A percentile compares a stretch with the other conserved stretches of the same genome.
Conservation (phyloP, 2,113 vertebrate genomes). For the Clupea harengus region DNA sequence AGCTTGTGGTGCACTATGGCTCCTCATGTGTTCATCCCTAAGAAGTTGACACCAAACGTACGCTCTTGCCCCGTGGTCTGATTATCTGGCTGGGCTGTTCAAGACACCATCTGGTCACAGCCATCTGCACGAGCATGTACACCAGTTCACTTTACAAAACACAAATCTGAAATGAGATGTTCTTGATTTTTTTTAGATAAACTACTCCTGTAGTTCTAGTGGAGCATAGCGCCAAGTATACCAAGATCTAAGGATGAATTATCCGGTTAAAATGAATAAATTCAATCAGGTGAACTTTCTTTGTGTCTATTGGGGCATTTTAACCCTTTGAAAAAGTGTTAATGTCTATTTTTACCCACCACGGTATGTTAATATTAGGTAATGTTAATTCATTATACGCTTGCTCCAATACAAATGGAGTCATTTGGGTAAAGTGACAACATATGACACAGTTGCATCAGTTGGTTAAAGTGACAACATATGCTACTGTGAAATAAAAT, state of each 20-base stretch:
- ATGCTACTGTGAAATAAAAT: background rate
- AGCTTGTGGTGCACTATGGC: too few relatives aligned
- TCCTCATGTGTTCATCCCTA: background rate
- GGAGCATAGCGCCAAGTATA: background rate
- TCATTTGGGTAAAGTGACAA: background rate
- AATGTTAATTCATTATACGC: background rate
- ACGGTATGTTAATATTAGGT: background rate
- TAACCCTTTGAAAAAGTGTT: background rate
- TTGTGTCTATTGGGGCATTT: background rate
- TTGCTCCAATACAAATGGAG: background rate
- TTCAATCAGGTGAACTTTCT: background rate
- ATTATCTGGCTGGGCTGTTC: background rate
- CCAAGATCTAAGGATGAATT: background rate
- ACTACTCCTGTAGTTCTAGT: background rate
- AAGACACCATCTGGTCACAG: background rate
- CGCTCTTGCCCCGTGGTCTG: background rate
- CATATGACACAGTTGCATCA: too few relatives aligned
- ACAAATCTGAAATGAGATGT: background rate
- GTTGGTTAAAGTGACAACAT: background rate
- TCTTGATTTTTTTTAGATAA: background rate
- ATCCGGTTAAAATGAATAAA: background rate
- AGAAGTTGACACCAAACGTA: background rate
- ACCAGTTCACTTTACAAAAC: slow-evolving; percentile 8
- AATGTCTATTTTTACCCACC: background rate
- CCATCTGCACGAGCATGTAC: background rate